phyloP scores from a whole-genome alignment of 2,888 invertebrate species.

The Sussaba pulchella region DNA sequence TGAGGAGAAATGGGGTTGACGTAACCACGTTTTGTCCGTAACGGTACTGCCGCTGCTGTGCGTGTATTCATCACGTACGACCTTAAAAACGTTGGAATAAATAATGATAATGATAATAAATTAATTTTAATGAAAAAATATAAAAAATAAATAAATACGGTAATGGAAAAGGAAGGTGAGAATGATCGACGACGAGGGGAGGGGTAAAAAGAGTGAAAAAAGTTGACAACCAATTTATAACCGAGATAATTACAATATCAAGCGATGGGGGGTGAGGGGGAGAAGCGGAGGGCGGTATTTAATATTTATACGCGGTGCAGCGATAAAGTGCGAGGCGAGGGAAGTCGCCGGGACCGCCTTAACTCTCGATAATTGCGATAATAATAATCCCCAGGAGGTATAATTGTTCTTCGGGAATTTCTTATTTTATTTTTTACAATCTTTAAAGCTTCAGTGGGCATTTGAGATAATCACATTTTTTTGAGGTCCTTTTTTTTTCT shows the following conservation, averaged over 20 bases:
- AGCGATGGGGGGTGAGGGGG: too few species aligned
- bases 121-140: too few species aligned
- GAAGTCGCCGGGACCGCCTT: conserved; percentile 35
- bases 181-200: neutral
- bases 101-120: too few species aligned
- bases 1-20: conserved; percentile 65
- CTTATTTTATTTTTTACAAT: conserved; percentile 25
- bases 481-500: neutral
- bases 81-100: conserved; percentile 78
- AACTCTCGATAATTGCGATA: conserved; percentile 59
- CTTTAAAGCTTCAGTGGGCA: conserved; percentile 29
- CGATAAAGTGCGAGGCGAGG: conserved; percentile 72
- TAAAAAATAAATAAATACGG: conserved; percentile 2
- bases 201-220: conserved; percentile 67
- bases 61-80: conserved; percentile 81
- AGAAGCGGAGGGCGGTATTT: too few species aligned
- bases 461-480: conserved; percentile 25
- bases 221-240: conserved; percentile 82
- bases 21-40: conserved; percentile 71
- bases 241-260: conserved; percentile 82
- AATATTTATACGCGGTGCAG: conserved; percentile 74
- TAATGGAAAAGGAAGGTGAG: neutral
- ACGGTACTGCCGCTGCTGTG: conserved; percentile 79
- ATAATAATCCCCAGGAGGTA: conserved; percentile 53
- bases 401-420: conserved; percentile 49